Conservation (phyloP, 92 coral and sea anemone genomes). For the Meandrina meandrites region DNA sequence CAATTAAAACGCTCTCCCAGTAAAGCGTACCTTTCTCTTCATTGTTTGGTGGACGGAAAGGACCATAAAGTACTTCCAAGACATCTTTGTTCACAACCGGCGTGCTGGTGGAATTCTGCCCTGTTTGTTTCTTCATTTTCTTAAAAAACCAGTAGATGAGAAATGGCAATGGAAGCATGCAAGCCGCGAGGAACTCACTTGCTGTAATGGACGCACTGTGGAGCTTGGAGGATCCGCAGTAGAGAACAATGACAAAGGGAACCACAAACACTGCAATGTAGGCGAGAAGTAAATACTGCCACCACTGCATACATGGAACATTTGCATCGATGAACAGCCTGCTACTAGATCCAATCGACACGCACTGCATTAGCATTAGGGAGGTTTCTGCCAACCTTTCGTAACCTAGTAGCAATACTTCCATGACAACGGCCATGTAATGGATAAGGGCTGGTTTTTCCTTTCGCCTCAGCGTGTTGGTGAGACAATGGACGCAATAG, state of each 20-base stretch:
- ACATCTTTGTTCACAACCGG: slow-evolving; percentile 34
- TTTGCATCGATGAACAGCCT: slow-evolving; percentile 55
- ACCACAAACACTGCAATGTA: slow-evolving; percentile 29
- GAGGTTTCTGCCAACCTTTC: slow-evolving; percentile 56
- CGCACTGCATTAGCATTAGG: slow-evolving; percentile 48
- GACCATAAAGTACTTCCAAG: slow-evolving; percentile 58
- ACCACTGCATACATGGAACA: slow-evolving; percentile 58
- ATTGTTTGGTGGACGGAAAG: slow-evolving; percentile 52
- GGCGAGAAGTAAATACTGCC: slow-evolving; percentile 13
- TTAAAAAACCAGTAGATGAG: slow-evolving; percentile 43
- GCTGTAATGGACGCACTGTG: slow-evolving; percentile 30
- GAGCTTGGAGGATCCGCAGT: slow-evolving; percentile 52
- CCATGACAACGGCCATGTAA: slow-evolving; percentile 54
- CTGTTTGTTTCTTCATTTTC: neutral
- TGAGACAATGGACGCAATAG: slow-evolving; percentile 7
- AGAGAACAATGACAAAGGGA: slow-evolving; percentile 56
- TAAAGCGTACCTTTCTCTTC: slow-evolving; percentile 53
- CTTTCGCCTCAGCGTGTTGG: slow-evolving; percentile 4
- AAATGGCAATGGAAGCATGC: slow-evolving; percentile 61
- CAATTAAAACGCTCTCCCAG: slow-evolving; percentile 72
- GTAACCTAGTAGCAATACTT: slow-evolving; percentile 54
- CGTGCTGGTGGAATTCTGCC: neutral
- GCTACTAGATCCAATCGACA: slow-evolving; percentile 25
- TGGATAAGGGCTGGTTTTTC: slow-evolving; percentile 22
- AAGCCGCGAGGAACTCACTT: slow-evolving; percentile 49